Evolutionary conservation across 1,140 invertebrate species (phyloP).

Genomic region (Idris sp.): DNA sequence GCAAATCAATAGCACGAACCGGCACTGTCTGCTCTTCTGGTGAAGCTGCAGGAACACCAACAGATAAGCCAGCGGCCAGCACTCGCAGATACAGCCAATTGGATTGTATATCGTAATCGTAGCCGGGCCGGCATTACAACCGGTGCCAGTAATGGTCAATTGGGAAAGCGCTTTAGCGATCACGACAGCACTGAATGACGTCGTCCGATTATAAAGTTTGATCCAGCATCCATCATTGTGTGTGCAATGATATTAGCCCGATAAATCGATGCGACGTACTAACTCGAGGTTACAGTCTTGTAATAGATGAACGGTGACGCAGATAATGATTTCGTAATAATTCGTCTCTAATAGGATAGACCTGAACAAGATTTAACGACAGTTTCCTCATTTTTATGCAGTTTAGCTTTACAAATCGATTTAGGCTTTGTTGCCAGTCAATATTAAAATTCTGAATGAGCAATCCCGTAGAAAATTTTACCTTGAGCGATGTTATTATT

Average conservation of each 20-base stretch:
- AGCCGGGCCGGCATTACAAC: slow-evolving; percentile 27
- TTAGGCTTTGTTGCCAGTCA: too few relatives aligned
- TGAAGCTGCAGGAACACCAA: slow-evolving; percentile 19
- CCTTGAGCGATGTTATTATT: too few relatives aligned
- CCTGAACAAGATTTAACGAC: slow-evolving; percentile 8
- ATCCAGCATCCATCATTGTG: slow-evolving; percentile 50
- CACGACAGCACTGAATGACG: slow-evolving; percentile 37
- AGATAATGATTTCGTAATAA: slow-evolving; percentile 38
- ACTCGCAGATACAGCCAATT: slow-evolving; percentile 54
- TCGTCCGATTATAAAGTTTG: slow-evolving; percentile 51
- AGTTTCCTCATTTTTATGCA: too few relatives aligned
- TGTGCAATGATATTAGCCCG: slow-evolving; percentile 39
- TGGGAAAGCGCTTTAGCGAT: slow-evolving; percentile 38
- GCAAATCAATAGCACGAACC: slow-evolving; percentile 46
- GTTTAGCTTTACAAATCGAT: too few relatives aligned
- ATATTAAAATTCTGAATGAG: too few relatives aligned
- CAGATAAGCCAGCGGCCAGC: slow-evolving; percentile 47
- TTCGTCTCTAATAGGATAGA: slow-evolving; percentile 15
- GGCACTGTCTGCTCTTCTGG: too few relatives aligned
- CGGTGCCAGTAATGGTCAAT: slow-evolving; percentile 50
- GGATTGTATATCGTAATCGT: slow-evolving; percentile 47
- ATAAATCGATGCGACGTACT: slow-evolving; percentile 41
- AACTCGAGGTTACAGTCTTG: slow-evolving; percentile 21
- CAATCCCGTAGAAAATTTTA: too few relatives aligned
- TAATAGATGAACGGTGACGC: slow-evolving; percentile 42